A percentile compares a stretch with the other conserved stretches of the same genome.
Evolutionary conservation across 2,113 vertebrate species (phyloP).

Genomic region (Petrocephalus microphthalmus): DNA sequence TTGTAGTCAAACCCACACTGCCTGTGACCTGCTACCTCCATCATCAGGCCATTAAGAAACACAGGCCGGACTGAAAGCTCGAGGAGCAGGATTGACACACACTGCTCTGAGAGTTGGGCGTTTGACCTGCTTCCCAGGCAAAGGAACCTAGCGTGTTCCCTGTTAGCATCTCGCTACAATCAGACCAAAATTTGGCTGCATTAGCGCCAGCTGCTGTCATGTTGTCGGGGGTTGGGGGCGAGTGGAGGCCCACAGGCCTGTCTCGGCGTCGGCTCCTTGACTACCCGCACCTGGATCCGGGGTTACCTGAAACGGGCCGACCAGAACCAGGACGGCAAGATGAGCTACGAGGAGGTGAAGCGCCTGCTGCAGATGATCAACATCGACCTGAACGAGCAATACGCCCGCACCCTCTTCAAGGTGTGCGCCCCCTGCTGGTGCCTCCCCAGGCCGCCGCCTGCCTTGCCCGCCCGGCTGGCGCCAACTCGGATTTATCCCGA

Average conservation of each 20-base stretch:
- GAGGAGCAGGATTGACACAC: no score
- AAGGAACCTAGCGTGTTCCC: background rate
- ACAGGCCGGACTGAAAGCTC: no score
- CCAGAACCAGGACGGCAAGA: constrained; percentile 85
- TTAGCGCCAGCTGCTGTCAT: background rate
- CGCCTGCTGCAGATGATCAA: constrained; percentile 88
- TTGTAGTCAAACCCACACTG: no score
- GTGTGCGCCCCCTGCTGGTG: constrained; percentile 45
- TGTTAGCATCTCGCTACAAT: background rate
- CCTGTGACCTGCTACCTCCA: no score
- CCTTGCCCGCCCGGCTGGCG: background rate
- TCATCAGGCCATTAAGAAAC: no score
- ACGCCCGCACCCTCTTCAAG: constrained; percentile 82
- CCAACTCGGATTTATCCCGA: background rate
- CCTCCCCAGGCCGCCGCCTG: background rate
- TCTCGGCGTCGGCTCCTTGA: constrained; percentile 46
- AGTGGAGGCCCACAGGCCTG: background rate
- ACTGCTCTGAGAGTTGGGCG: background rate
- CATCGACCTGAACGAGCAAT: constrained; percentile 82
- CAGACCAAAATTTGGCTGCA: background rate
- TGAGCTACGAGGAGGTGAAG: constrained; percentile 89
- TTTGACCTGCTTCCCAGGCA: background rate
- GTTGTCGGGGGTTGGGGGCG: background rate
- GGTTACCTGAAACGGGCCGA: constrained; percentile 80
- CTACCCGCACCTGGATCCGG: constrained; percentile 73